A percentile compares a stretch with the other conserved stretches of the same genome.
Evolutionary conservation across 2,797 vertebrate genomes (phyloP).

Genomic region (Masticophis lateralis): DNA sequence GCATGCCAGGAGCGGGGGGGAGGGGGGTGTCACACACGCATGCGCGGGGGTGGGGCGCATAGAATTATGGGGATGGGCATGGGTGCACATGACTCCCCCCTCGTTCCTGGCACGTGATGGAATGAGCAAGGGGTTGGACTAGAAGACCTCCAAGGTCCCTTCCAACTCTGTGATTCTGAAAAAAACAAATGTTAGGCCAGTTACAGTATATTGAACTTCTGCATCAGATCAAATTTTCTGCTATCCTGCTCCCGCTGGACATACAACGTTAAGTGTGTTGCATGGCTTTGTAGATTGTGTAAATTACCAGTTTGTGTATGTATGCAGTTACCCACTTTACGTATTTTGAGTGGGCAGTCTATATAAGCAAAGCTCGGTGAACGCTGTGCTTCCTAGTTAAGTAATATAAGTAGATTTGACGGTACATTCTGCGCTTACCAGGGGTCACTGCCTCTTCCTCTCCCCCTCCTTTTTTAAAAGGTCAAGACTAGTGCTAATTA

Average conservation of each 20-base stretch:
- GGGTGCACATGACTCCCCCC: too few relatives aligned
- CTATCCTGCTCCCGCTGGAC: background rate
- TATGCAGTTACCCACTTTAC: background rate
- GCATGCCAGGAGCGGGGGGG: too few relatives aligned
- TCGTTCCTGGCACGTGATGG: rapidly evolving
- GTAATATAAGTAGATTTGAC: background rate
- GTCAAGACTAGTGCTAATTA: background rate
- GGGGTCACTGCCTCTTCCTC: too few relatives aligned
- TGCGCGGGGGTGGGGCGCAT: too few relatives aligned
- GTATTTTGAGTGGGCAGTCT: background rate
- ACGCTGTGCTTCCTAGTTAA: background rate
- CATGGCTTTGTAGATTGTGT: background rate
- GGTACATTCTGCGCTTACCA: background rate
- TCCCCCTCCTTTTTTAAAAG: background rate
- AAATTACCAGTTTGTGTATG: background rate
- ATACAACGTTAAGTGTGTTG: too few relatives aligned
- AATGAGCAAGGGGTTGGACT: too few relatives aligned
- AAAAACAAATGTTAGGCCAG: background rate
- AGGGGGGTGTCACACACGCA: too few relatives aligned
- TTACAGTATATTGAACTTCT: background rate
- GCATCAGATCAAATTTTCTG: background rate
- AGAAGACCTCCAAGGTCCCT: too few relatives aligned
- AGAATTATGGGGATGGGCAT: too few relatives aligned
- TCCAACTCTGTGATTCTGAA: too few relatives aligned
- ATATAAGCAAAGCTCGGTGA: background rate